phyloP scores from a whole-genome alignment of 2,888 invertebrate genomes.

The Philhelius pedissequus region DNA sequence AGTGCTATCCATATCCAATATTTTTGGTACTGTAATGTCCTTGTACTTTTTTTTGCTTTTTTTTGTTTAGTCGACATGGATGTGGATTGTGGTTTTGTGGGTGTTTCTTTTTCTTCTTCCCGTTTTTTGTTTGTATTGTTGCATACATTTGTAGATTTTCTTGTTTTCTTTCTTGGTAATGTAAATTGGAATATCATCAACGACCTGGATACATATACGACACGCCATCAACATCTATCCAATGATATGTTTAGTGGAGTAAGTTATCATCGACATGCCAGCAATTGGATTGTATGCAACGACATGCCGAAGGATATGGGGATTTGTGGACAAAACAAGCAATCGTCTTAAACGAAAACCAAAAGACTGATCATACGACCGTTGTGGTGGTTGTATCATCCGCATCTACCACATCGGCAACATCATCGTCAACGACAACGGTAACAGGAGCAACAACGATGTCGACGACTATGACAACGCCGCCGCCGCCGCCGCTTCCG shows the following conservation, averaged over 20 bases:
- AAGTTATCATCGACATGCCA: constrained; percentile 78
- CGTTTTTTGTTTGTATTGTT: constrained; percentile 24
- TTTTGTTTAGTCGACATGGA: not conserved
- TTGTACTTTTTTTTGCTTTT: not conserved
- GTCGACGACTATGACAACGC: not conserved
- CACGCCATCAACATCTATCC: constrained; percentile 35
- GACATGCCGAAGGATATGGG: constrained; percentile 78
- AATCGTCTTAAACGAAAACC: constrained; percentile 77
- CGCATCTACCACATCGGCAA: constrained; percentile 37
- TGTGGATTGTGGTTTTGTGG: constrained; percentile 4
- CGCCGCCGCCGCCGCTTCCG: constrained; percentile 38
- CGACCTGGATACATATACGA: constrained; percentile 38
- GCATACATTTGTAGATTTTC: constrained; percentile 59
- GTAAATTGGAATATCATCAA: constrained; percentile 66
- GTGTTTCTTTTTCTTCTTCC: constrained; percentile 1
- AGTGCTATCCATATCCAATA: constrained; percentile 17
- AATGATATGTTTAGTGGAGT: constrained; percentile 74
- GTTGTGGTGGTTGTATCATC: constrained; percentile 54
- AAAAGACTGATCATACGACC: constrained; percentile 69
- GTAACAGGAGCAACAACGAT: constrained; percentile 10
- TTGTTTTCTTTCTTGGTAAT: constrained; percentile 55
- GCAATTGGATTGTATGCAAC: constrained; percentile 79
- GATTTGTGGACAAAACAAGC: constrained; percentile 79
- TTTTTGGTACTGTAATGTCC: constrained; percentile 51
- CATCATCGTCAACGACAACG: constrained; percentile 22